Conservation (phyloP, 2,113 vertebrate genomes). For the Casuarius casuarius region DNA sequence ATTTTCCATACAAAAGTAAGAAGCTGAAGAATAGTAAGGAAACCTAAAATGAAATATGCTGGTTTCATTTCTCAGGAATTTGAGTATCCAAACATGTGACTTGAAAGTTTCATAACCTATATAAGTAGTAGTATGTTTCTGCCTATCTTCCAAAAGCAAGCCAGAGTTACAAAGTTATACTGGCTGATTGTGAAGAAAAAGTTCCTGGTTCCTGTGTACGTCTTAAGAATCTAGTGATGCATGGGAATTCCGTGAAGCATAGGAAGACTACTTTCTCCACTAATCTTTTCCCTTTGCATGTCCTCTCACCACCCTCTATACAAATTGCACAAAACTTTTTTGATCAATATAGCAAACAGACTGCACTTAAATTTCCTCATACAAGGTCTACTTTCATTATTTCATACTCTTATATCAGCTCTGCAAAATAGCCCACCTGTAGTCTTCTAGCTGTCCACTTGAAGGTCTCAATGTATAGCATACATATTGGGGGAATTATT, state of each 20-base stretch:
- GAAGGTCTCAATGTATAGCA: background rate
- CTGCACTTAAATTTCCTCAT: background rate
- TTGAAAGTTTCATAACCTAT: background rate
- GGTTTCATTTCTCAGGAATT: background rate
- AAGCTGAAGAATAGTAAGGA: background rate
- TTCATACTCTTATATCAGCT: background rate
- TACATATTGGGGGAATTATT: accelerated
- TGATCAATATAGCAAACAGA: accelerated
- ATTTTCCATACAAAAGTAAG: background rate
- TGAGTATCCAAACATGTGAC: accelerated
- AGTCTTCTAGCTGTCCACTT: background rate
- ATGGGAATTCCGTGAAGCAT: accelerated
- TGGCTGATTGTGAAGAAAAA: background rate
- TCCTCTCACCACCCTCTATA: background rate
- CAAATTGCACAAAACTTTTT: background rate
- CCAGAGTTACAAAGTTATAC: background rate
- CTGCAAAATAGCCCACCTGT: no score
- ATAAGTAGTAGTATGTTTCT: background rate
- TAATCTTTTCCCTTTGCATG: background rate
- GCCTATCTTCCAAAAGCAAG: background rate
- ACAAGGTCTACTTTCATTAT: background rate
- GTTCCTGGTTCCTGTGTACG: background rate
- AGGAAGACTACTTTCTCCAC: background rate
- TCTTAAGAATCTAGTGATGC: accelerated
- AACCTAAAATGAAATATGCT: background rate